Evolutionary conservation across 2,797 vertebrate genomes (phyloP).

Genomic region (Gallinago stenura): DNA sequence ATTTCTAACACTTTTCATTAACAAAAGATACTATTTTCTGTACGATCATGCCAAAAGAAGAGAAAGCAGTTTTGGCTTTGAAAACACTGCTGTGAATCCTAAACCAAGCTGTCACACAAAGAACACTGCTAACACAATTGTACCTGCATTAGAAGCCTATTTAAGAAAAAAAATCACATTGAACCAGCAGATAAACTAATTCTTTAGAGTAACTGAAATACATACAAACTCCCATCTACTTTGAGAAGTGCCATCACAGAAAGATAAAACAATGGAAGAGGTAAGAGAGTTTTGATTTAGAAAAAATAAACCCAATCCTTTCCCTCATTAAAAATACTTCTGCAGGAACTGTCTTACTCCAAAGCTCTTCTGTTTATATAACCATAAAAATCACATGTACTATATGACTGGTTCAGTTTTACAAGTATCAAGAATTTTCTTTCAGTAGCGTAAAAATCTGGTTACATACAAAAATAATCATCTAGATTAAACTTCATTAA

Average conservation of each 20-base stretch:
- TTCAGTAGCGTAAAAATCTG: background rate
- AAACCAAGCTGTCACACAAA: background rate
- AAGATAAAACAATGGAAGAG: background rate
- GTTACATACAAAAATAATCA: background rate
- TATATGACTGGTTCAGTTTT: background rate
- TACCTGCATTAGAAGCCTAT: background rate
- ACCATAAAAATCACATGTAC: background rate
- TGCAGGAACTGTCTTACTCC: background rate
- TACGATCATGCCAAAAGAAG: background rate
- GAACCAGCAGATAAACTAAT: background rate
- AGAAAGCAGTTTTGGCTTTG: background rate
- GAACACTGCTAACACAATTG: background rate
- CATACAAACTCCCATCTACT: background rate
- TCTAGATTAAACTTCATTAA: background rate
- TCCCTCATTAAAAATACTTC: background rate
- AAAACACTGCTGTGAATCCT: background rate
- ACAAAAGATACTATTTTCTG: background rate
- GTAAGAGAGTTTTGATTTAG: background rate
- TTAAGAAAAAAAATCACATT: background rate
- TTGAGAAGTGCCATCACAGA: background rate
- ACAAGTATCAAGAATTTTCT: background rate
- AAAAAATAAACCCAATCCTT: accelerated
- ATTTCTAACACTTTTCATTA: background rate
- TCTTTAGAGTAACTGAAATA: background rate
- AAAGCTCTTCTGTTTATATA: background rate